Evolutionary conservation across 2,888 invertebrate genomes (phyloP), one percentile per base, ranked within the genome.

Genomic region (Melipona beecheii): DNA sequence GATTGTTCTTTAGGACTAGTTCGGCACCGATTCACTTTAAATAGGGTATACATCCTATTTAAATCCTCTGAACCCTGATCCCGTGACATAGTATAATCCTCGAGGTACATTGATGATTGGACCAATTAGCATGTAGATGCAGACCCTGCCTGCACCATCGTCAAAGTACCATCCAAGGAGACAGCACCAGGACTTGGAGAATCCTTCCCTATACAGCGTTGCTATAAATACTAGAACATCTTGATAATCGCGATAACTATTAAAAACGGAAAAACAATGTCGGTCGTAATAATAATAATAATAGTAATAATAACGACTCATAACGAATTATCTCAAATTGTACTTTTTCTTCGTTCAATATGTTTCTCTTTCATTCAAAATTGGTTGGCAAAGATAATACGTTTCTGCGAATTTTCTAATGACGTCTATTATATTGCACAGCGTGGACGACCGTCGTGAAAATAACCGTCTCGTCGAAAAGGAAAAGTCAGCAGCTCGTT

Each of bases 1-100:
- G 86, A 86, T 86, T 86, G 69, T 86, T 78, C 49, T 62, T 84
- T 87, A 86, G 78, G 81, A 86, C 81, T 86, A 81, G 75, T 85
- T 86, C 85, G 81, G 81, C 85, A 85, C 73, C 75, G 81, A 78
- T 62, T 75, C 58, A 62, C 60, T 27, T 27, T 27, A 27, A 27
- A 27, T 27, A 27, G 75, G 77, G 31, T 13, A 65, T 62, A 62
- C 19, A 49, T 50, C 31, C 19, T 15, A 31, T n/a, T 58, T 5
- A 43, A 24, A 65, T 62, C 56, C 27, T 64, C 36, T 68, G 50
- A 66, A 80, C 54, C 75, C 54, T 69, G 36, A 36, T 75, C 21
- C 49, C 79, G 60, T 58, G 31, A 58, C 71, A 24, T 31, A 62
- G 54, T 68, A 58, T 24, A 4, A 81, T 74, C 60, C 72, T 56